phyloP scores from a whole-genome alignment of 2,888 invertebrate species.

The Chrysolina oricalcia region DNA sequence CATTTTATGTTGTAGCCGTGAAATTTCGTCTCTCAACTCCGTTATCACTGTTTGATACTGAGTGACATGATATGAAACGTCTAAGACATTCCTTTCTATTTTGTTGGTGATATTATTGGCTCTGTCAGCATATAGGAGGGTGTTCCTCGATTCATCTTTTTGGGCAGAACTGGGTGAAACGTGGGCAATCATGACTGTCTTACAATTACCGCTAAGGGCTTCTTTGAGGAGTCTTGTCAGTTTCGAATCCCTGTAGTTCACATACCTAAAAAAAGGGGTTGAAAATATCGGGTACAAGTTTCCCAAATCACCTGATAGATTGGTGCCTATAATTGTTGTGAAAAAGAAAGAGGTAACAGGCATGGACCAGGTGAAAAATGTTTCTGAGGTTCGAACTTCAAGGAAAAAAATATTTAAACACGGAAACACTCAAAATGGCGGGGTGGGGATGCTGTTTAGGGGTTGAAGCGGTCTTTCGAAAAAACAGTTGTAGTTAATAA shows the following conservation, averaged over 20 bases:
- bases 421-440: too few relatives aligned
- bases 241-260: conserved; percentile 91
- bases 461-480: too few relatives aligned
- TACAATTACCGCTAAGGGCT: conserved; percentile 90
- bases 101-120: conserved; percentile 95
- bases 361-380: too few relatives aligned
- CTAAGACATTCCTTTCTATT: conserved; percentile 75
- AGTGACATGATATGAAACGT: conserved; percentile 81
- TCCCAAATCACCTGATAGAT: too few relatives aligned
- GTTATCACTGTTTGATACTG: conserved; percentile 88
- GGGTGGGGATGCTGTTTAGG: too few relatives aligned
- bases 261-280: conserved; percentile 76
- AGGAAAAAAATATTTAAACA: too few relatives aligned
- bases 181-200: conserved; percentile 98
- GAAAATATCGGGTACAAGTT: too few relatives aligned
- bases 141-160: conserved; percentile 93
- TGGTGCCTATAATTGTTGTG: too few relatives aligned
- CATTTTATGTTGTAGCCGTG: conserved; percentile 85
- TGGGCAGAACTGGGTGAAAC: conserved; percentile 88
- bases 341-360: too few relatives aligned
- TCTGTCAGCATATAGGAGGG: conserved; percentile 93
- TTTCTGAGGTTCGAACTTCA: too few relatives aligned
- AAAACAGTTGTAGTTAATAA: too few relatives aligned
- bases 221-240: conserved; percentile 91
- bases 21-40: conserved; percentile 89